A percentile compares a stretch with the other conserved stretches of the same genome.
Evolutionary conservation across 2,888 invertebrate species (phyloP).

Genomic region (Xestia ashworthii): DNA sequence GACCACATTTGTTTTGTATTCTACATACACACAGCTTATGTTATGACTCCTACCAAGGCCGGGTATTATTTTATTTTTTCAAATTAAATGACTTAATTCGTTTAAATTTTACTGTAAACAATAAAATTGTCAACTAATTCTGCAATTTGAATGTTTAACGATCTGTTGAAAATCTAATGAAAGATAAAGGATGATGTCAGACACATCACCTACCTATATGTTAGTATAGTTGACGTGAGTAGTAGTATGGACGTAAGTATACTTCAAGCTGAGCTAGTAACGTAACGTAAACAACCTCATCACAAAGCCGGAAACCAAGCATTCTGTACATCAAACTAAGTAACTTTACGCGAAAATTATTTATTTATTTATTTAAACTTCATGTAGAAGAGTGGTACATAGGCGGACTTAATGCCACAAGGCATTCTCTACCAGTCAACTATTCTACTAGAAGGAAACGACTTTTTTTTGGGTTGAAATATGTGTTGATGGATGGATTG

Average conservation of each 20-base stretch:
- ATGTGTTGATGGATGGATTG: too few species aligned
- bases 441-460: too few species aligned
- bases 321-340: too few species aligned
- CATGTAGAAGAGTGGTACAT: too few species aligned
- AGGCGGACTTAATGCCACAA: too few species aligned
- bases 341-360: too few species aligned
- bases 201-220: not conserved
- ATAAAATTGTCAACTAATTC: not conserved
- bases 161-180: conserved; percentile 18
- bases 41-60: not conserved
- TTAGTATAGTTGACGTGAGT: not conserved
- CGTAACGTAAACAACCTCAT: too few species aligned
- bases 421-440: too few species aligned
- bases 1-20: not conserved
- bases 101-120: not conserved
- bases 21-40: not conserved
- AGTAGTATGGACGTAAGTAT: not conserved
- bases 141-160: conserved; percentile 23
- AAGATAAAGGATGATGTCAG: conserved; percentile 13
- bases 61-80: too few species aligned
- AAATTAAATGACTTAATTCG: not conserved
- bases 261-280: conserved; percentile 1
- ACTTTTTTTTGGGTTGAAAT: too few species aligned
- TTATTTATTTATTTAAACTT: too few species aligned
- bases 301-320: too few species aligned